Conservation (phyloP, 2,113 vertebrate genomes). For the Sakesphorus luctuosus region DNA sequence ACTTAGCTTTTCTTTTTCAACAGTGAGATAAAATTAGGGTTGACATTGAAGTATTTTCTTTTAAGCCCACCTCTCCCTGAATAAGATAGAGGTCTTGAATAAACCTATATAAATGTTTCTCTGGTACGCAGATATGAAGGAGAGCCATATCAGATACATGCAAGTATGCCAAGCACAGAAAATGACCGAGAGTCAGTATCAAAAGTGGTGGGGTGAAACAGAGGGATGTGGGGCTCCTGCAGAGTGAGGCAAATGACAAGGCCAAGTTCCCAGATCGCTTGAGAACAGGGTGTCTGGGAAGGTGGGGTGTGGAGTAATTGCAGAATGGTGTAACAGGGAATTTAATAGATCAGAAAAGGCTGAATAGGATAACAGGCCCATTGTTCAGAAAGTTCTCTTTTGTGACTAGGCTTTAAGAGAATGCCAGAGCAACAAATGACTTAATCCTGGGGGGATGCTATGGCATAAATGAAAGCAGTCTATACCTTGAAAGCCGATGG, state of each 20-base stretch:
- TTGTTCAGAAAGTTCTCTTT: slow-evolving; percentile 64
- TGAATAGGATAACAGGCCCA: slow-evolving; percentile 48
- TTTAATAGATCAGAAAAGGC: slow-evolving; percentile 57
- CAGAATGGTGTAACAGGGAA: slow-evolving; percentile 48
- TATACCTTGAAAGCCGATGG: slow-evolving; percentile 43
- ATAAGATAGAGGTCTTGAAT: neutral
- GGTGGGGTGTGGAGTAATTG: slow-evolving; percentile 7
- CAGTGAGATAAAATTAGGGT: neutral
- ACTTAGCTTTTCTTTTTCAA: neutral
- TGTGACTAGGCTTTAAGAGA: slow-evolving; percentile 45
- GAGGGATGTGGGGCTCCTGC: slow-evolving; percentile 6
- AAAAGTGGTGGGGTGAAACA: neutral
- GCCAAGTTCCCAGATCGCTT: slow-evolving; percentile 23
- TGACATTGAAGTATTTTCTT: neutral
- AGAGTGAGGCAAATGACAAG: slow-evolving; percentile 13
- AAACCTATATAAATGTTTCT: neutral
- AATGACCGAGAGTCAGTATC: neutral
- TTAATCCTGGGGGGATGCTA: slow-evolving; percentile 52
- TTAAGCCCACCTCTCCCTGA: neutral
- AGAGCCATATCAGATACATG: neutral
- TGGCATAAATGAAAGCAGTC: slow-evolving; percentile 40
- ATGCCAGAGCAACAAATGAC: slow-evolving; percentile 64
- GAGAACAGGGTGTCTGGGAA: slow-evolving; percentile 47
- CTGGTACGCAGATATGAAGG: neutral
- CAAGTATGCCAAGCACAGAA: neutral